Evolutionary conservation across 2,888 invertebrate genomes (phyloP).

Genomic region (Phalera bucephala): DNA sequence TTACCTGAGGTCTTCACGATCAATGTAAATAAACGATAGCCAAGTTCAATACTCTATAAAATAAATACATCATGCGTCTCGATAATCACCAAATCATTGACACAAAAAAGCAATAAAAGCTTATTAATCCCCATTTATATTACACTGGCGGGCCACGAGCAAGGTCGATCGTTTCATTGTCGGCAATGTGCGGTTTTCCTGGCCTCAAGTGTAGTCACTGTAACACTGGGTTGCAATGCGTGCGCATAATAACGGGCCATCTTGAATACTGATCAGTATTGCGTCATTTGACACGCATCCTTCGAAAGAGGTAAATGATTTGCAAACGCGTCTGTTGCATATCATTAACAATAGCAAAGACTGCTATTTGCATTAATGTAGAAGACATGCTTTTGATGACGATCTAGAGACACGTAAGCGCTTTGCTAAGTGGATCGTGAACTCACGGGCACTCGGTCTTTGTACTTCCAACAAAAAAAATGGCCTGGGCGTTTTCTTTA

Average conservation of each 20-base stretch:
- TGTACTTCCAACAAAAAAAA: too few species aligned
- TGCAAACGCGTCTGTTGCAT: too few species aligned
- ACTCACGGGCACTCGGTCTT: too few species aligned
- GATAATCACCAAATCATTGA: neutral
- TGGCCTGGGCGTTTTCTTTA: too few species aligned
- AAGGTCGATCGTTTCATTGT: slow-evolving; percentile 42
- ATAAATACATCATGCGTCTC: neutral
- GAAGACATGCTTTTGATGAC: too few species aligned
- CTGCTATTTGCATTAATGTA: too few species aligned
- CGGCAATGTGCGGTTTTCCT: slow-evolving; percentile 29
- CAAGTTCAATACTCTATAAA: neutral
- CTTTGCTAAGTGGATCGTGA: too few species aligned
- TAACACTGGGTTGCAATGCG: slow-evolving; percentile 9
- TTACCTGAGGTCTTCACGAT: too few species aligned
- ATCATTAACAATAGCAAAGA: too few species aligned
- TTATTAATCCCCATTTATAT: too few species aligned
- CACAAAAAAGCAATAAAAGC: too few species aligned
- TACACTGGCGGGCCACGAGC: slow-evolving; percentile 26
- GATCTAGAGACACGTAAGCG: too few species aligned
- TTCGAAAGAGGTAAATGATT: slow-evolving; percentile 9
- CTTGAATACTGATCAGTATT: slow-evolving; percentile 25
- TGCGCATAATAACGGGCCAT: slow-evolving; percentile 10
- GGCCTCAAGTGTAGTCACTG: slow-evolving; percentile 29
- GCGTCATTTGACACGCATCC: slow-evolving; percentile 12
- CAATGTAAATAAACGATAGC: neutral